A percentile compares a stretch with the other conserved stretches of the same genome.
phyloP scores from a whole-genome alignment of 2,888 invertebrate genomes.

The Cyrtodaria siliqua region DNA sequence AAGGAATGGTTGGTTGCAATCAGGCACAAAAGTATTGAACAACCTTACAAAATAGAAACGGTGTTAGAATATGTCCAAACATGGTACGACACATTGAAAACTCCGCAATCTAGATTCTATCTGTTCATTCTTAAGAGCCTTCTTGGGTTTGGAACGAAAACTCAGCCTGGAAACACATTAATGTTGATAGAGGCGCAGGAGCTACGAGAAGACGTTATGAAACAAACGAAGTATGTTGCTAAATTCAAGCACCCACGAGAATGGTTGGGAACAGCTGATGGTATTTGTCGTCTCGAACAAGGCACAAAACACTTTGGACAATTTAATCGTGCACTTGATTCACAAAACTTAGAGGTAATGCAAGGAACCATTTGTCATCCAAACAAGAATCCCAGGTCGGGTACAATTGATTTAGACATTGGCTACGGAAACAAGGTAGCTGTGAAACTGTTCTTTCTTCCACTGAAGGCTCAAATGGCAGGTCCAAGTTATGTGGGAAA shows the following conservation, averaged over 20 bases:
- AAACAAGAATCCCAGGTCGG: constrained; percentile 48
- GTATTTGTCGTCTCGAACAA: constrained; percentile 38
- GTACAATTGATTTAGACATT: constrained; percentile 54
- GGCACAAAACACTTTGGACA: constrained; percentile 30
- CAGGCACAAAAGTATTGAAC: constrained; percentile 32
- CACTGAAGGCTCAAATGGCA: constrained; percentile 27
- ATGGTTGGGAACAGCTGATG: constrained; percentile 55
- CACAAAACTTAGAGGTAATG: constrained; percentile 10
- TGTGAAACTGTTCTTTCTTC: constrained; percentile 53
- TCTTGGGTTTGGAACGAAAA: neutral
- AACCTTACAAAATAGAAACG: constrained; percentile 45
- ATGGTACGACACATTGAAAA: constrained; percentile 51
- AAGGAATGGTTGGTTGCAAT: constrained; percentile 67
- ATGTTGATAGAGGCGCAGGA: constrained; percentile 48
- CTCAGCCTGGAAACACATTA: constrained; percentile 34
- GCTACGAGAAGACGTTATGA: constrained; percentile 41
- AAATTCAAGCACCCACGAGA: constrained; percentile 56
- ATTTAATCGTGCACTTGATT: neutral
- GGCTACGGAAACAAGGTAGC: constrained; percentile 45
- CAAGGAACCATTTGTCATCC: constrained; percentile 62
- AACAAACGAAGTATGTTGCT: constrained; percentile 27
- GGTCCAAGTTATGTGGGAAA: constrained; percentile 38
- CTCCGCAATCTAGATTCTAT: constrained; percentile 59
- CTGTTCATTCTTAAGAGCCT: neutral
- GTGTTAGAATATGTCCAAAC: constrained; percentile 48